Evolutionary conservation across 2,113 vertebrate species (phyloP).

Genomic region (Protobothrops flavoviridis): DNA sequence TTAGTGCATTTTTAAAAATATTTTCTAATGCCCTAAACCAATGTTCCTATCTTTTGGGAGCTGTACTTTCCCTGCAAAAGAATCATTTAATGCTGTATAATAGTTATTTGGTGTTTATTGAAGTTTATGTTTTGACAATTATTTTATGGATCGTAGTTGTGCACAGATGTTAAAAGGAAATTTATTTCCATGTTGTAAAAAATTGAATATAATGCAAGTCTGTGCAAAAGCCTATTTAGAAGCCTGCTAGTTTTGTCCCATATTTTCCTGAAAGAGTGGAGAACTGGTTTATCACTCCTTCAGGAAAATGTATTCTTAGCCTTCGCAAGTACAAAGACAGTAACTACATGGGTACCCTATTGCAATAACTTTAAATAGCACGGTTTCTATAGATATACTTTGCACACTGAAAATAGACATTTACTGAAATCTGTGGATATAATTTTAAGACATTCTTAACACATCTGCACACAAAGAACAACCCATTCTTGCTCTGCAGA

Average conservation of each 20-base stretch:
- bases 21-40: conserved; percentile 64
- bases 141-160: conserved; percentile 55
- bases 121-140: conserved; percentile 48
- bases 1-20: conserved; percentile 73
- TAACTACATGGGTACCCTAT: not conserved
- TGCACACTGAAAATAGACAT: not conserved
- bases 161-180: conserved; percentile 42
- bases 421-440: not conserved
- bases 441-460: not conserved
- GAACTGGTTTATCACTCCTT: not conserved
- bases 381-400: not conserved
- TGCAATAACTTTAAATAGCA: not conserved
- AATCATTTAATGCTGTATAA: conserved; percentile 59
- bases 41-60: conserved; percentile 63
- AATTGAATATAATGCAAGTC: not conserved
- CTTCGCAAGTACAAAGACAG: conserved; percentile 7
- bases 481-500: not conserved
- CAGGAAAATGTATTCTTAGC: not conserved
- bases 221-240: not conserved
- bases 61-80: conserved; percentile 45
- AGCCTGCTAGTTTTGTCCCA: not conserved
- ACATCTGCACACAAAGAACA: not conserved
- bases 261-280: not conserved
- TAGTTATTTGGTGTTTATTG: conserved; percentile 61
- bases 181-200: conserved; percentile 30